Evolutionary conservation across 2,113 vertebrate genomes (phyloP).

Genomic region (Indicator indicator): DNA sequence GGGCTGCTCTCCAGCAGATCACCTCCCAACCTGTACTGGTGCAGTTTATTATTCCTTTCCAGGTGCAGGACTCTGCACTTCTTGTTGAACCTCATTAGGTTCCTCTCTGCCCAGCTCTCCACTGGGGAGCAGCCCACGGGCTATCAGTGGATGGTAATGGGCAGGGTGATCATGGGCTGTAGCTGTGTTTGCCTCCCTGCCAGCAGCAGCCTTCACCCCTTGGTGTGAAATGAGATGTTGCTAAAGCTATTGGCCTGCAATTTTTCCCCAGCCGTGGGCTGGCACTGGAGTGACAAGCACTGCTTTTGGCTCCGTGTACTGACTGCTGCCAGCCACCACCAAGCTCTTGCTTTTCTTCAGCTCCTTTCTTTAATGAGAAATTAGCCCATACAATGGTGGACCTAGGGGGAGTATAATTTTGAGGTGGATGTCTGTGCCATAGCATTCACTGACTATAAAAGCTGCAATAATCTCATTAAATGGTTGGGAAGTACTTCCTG

Average conservation of each 20-base stretch:
- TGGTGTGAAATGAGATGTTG: conserved; percentile 22
- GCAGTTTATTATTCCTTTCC: too few relatives aligned
- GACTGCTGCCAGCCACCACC: neutral
- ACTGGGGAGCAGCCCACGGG: neutral
- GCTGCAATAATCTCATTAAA: conserved; percentile 8
- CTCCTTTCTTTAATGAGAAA: neutral
- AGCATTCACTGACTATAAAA: neutral
- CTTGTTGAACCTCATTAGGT: too few relatives aligned
- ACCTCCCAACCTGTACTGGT: too few relatives aligned
- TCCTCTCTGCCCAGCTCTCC: too few relatives aligned
- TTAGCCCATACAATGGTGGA: neutral
- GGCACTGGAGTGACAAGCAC: neutral
- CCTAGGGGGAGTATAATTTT: neutral
- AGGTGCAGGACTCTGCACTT: too few relatives aligned
- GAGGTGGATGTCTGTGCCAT: neutral
- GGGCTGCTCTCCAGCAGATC: too few relatives aligned
- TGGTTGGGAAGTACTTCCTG: conserved; percentile 7
- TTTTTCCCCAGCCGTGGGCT: neutral
- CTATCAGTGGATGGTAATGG: neutral
- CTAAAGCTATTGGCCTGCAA: conserved; percentile 3
- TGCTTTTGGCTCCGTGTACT: neutral
- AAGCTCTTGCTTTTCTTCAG: neutral
- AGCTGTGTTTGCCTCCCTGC: neutral
- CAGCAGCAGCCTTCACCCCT: neutral
- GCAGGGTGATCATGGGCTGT: neutral